Evolutionary conservation across 2,113 vertebrate genomes (phyloP), one percentile per base, ranked within the genome.

Genomic region (Festucalex cinctus): DNA sequence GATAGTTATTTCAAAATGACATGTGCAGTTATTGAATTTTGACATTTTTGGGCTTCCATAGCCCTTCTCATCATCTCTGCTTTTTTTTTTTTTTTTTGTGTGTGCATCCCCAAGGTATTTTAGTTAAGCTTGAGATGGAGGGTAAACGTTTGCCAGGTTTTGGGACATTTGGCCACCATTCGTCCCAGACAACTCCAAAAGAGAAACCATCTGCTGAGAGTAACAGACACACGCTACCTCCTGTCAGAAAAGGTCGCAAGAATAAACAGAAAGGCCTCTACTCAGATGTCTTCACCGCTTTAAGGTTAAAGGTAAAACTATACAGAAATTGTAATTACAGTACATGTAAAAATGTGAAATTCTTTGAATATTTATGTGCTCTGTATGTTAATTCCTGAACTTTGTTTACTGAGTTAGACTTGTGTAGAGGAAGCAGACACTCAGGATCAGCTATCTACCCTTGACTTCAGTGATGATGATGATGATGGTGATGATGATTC

Each of bases 201-300:
- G 35, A 19, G 22, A 75, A 53, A 19, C 43, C 43, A 28, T 63
- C 77, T 16, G 4, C 69, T 81, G 65, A 1, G 0, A 63, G 54
- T 63, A 39, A 26, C 32, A 64, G 66, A 54, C 39, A 20, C 32
- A 80, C 54, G 32, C 67, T 78, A 6, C 56, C 63, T 32, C 57
- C 75, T 10, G 74, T 81, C 41, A 78, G 69, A 62, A 90, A 76
- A 65, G 77, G 84, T 62, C 88, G 78, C 0, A 2, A 74, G 12
- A 85, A 82, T 56, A 89, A 86, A 71, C 85, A 90, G 77, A 88
- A 64, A 3, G 86, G 81, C 2, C 79, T 86, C 77, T 93, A 91
- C 68, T 91, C 93, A 6, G 91, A 92, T 13, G 73, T 83, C 37
- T 79, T 92, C 65, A 53, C 70, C 70, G 63, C 88, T 63, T 63